Percentiles rank a stretch among this genome's conserved stretches.
phyloP scores from a whole-genome alignment of 2,113 vertebrate species.

The Neoarius graeffei region DNA sequence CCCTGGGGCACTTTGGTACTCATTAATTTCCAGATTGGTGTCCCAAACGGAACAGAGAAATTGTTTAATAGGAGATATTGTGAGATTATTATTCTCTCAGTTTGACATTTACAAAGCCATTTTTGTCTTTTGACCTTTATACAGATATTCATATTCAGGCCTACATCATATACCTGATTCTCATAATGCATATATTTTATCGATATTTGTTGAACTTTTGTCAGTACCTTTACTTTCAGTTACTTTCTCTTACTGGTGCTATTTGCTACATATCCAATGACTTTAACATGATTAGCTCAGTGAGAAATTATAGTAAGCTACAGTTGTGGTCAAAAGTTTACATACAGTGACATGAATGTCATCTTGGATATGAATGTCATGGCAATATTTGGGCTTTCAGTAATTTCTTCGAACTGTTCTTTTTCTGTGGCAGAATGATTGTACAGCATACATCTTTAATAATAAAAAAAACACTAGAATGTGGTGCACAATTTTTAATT shows the following conservation, averaged over 20 bases:
- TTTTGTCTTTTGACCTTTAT: conserved; percentile 50
- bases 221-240: background rate
- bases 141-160: conserved; percentile 42
- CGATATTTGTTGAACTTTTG: background rate
- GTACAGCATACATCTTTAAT: too few species aligned
- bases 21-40: conserved; percentile 47
- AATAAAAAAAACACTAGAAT: too few species aligned
- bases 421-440: too few species aligned
- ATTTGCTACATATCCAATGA: background rate
- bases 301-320: background rate
- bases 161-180: background rate
- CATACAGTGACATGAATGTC: too few species aligned
- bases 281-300: background rate
- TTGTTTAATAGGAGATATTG: conserved; percentile 50
- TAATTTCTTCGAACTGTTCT: too few species aligned
- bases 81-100: conserved; percentile 48
- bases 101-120: conserved; percentile 54
- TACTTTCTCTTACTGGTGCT: background rate
- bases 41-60: conserved; percentile 42
- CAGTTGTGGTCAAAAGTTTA: too few species aligned
- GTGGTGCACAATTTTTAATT: too few species aligned
- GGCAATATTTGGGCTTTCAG: too few species aligned
- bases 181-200: background rate
- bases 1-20: conserved; percentile 40
- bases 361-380: too few species aligned